Conservation (phyloP, 2,113 vertebrate genomes). For the Plestiodon gilberti region DNA sequence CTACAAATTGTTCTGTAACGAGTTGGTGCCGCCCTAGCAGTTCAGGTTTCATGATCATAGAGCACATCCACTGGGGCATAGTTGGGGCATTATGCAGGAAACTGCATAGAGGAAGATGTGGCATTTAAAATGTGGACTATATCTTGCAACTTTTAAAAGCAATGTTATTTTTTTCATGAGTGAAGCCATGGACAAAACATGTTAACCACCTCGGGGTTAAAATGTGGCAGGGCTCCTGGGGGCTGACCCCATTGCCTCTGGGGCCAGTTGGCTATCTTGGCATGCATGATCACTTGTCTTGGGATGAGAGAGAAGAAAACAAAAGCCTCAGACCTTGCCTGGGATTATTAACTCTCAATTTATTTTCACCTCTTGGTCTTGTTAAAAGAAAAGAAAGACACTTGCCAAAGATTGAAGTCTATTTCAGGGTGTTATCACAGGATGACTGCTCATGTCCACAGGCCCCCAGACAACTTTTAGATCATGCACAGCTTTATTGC, state of each 20-base stretch:
- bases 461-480: neutral
- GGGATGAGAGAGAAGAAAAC: neutral
- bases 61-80: neutral
- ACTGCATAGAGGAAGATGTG: neutral
- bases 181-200: neutral
- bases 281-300: neutral
- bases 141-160: neutral
- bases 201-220: neutral
- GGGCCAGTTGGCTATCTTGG: neutral
- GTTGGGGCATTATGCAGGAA: neutral
- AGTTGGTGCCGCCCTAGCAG: neutral
- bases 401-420: neutral
- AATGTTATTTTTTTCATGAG: neutral
- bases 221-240: neutral
- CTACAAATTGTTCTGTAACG: too few species aligned
- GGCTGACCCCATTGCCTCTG: neutral
- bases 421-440: neutral
- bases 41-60: neutral
- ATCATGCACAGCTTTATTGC: neutral
- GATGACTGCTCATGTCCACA: neutral
- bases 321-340: neutral
- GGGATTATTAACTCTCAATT: neutral
- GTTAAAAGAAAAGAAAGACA: neutral
- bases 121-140: neutral
- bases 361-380: neutral